Base-by-base conservation (phyloP, 2,797 vertebrate species). In the Lophotriccus pileatus region DNA sequence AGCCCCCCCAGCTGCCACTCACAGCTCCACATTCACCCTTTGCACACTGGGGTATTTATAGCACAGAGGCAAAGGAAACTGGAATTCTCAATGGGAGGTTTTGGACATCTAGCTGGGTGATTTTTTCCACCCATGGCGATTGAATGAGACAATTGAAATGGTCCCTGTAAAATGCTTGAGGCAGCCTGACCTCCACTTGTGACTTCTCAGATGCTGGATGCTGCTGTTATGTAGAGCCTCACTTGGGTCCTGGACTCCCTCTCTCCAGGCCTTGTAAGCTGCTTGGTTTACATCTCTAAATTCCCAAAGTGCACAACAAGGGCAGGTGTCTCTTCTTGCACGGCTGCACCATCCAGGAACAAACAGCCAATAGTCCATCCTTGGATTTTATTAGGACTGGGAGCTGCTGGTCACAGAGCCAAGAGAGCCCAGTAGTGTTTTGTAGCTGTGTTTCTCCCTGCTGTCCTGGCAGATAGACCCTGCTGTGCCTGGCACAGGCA, bases 11-110 rank as follows among this genome's bases (percentile, higher is more conserved):
- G 93, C 94, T 94, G 94, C 76, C 64, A 62, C 67, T 95, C 66
- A 67, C 53, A 17, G 63, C 63, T 94, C 90, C 66, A 56, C 80
- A 67, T 83, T 93, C 93, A 96, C 72, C 77, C 96, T 91, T 89
- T 82, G 93, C 95, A 87, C 84, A 80, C 55, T 44, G 69, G 23
- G 9, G 28, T 97, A 97, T 97, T 95, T 96, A 96, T 96, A 97
- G 87, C 69, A 37, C 53, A 80, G 85, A 89, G 79, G 83, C 67
- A 30, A 94, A 93, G 87, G 92, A 97, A 97, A 93, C 86, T 94
- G 92, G 84, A 94, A 96, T 96, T 95, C 87, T 91, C 67, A 4
- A 44, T 66, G 72, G 63, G 49, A 87, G 68, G 10, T 76, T 93
- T 91, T 75, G 93, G 56, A 60, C 67, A 80, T 91, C 56, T 36